These are phyloP conservation scores for Brachyptera putata DNA, from an alignment of 2,888 invertebrate genomes.

Conservation along the genomic window DNA sequence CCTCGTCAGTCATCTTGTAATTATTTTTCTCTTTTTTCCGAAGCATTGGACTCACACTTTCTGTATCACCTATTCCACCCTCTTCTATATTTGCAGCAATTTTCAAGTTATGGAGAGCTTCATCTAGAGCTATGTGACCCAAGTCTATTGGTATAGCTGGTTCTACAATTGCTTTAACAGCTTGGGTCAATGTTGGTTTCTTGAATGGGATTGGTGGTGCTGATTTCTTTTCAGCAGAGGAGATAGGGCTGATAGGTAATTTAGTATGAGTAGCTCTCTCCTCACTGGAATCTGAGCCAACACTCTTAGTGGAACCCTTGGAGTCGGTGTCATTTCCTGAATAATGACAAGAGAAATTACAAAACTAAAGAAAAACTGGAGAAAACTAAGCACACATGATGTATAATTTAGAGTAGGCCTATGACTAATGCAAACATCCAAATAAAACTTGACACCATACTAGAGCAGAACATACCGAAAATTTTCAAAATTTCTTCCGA, in stretches of 20 bases:
- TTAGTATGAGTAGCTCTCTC: too few relatives aligned
- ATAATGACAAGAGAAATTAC: not conserved
- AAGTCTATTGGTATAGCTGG: too few relatives aligned
- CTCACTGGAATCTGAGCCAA: constrained; percentile 14
- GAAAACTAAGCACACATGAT: too few relatives aligned
- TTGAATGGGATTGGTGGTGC: constrained; percentile 29
- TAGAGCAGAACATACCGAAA: too few relatives aligned
- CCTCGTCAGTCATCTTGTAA: constrained; percentile 62
- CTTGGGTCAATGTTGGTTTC: constrained; percentile 14
- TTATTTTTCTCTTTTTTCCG: constrained; percentile 57
- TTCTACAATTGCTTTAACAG: too few relatives aligned
- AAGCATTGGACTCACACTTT: constrained; percentile 55
- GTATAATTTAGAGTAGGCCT: too few relatives aligned
- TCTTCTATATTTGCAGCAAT: constrained; percentile 41
- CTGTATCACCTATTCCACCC: constrained; percentile 34
- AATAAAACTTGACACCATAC: too few relatives aligned
- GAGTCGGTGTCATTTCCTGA: too few relatives aligned
- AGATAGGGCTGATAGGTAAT: not conserved
- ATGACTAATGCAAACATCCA: too few relatives aligned
- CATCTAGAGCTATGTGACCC: constrained; percentile 27
- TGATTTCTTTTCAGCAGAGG: constrained; percentile 12
- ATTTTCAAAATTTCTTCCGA: constrained; percentile 77
- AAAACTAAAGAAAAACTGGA: constrained; percentile 41
- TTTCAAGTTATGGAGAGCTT: constrained; percentile 27
- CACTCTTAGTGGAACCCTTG: constrained; percentile 5